These are phyloP conservation scores for Thereuonema tuberculata DNA, from an alignment of 1,140 invertebrate species.

Conservation along the genomic window DNA sequence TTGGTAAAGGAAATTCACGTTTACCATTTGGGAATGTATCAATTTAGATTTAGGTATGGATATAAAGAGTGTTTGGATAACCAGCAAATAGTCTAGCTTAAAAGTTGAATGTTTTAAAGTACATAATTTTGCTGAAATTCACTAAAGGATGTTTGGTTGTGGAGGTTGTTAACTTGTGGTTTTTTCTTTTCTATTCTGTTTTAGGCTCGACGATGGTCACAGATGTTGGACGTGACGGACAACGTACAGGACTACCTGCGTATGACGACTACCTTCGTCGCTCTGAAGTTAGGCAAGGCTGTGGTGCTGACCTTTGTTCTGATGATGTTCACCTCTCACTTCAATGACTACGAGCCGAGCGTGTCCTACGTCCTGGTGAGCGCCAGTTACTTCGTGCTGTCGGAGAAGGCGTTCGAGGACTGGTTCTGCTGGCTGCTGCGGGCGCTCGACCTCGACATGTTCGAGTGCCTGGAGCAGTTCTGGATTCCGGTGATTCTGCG, in stretches of 20 bases:
- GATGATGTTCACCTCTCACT: constrained; percentile 56
- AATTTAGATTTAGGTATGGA: too few species aligned
- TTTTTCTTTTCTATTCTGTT: background rate
- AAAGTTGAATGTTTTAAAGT: too few species aligned
- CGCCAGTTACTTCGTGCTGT: constrained; percentile 50
- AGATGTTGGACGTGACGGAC: constrained; percentile 9
- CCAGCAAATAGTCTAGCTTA: too few species aligned
- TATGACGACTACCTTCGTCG: constrained; percentile 63
- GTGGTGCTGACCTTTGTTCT: constrained; percentile 57
- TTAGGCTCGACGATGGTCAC: constrained; percentile 22
- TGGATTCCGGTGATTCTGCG: constrained; percentile 48
- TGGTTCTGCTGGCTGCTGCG: constrained; percentile 41
- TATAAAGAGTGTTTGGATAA: too few species aligned
- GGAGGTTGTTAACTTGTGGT: too few species aligned
- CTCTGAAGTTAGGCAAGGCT: constrained; percentile 65
- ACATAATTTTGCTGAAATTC: too few species aligned
- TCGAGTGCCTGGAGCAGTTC: constrained; percentile 50
- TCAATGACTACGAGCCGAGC: constrained; percentile 56
- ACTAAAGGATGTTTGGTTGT: too few species aligned
- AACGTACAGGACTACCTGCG: constrained; percentile 41
- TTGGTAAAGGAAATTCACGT: too few species aligned
- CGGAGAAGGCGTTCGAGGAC: constrained; percentile 53
- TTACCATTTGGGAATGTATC: too few species aligned
- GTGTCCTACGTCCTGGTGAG: constrained; percentile 48
- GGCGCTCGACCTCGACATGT: constrained; percentile 41